Base-by-base conservation (phyloP, 2,797 vertebrate species). In the Pseudotriccus pelzelni region DNA sequence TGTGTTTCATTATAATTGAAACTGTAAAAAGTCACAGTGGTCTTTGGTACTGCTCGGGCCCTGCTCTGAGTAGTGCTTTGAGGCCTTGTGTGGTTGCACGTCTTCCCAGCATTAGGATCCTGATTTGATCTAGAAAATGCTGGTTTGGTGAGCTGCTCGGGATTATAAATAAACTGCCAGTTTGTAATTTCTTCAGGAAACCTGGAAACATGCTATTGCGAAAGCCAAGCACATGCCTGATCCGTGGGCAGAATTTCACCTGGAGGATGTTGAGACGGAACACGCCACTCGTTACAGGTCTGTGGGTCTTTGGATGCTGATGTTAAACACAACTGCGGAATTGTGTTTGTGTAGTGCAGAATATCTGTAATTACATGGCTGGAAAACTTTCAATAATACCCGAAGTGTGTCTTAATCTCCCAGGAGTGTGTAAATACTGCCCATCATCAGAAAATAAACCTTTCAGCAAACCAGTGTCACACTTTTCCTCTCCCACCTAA, bases 211-310 rank as follows among this genome's bases (percentile, higher is more conserved):
- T n/a, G 99, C 99, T 2, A 98, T 99, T 6, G 95, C 98, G 97
- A 99, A 99, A 92, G 99, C 99, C 79, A 99, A 98, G 95, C 98
- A 98, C 69, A 99, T 99, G 99, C 99, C 99, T 3, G 99, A 99
- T 96, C 99, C 99, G 4, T 99, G 99, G 99, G 99, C 99, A 1
- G 98, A 99, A 95, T 99, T 99, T 89, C 99, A 99, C 55, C 98
- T 99, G 74, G 99, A 99, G 97, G 98, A 99, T 3, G 96, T 99
- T 15, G 97, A 98, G 95, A 99, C 98, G 0, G 99, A 99, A 18
- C 93, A 97, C 3, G 99, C 99, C 67, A 97, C 96, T 41, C 98
- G 99, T 76, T 99, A 99, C 98, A 99, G 99, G 99, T 99, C 87
- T 44, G 98, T 91, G 59, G 14, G 12, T 24, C 47, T 55, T 53